These are phyloP conservation scores for Torymus aiolomorphi DNA, from an alignment of 2,888 invertebrate genomes.

Conservation along the genomic window DNA sequence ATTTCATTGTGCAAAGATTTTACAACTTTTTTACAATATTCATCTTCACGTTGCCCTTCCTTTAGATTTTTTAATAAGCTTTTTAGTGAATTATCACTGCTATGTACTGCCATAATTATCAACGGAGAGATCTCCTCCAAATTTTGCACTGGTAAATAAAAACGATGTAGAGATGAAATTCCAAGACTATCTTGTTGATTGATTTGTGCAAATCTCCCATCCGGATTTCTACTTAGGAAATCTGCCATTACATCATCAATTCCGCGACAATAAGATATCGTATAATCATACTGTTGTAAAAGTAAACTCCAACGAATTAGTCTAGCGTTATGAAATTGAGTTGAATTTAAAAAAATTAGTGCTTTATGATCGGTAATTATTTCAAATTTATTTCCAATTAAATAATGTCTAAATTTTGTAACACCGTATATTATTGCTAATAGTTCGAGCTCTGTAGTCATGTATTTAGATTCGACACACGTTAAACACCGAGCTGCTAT, in stretches of 20 bases:
- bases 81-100: too few relatives aligned
- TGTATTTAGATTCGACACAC: conserved; percentile 57
- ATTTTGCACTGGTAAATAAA: background rate
- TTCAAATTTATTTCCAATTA: background rate
- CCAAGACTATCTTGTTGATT: background rate
- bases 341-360: background rate
- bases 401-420: background rate
- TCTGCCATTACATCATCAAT: background rate
- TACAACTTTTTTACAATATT: background rate
- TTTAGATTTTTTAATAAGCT: too few relatives aligned
- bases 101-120: background rate
- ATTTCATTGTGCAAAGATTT: background rate
- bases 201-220: background rate
- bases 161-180: background rate
- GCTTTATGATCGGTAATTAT: background rate
- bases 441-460: conserved; percentile 25
- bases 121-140: background rate
- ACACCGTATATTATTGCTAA: background rate
- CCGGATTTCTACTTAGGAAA: conserved; percentile 1
- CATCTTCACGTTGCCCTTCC: background rate
- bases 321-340: background rate
- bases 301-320: too few relatives aligned
- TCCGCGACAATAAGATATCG: too few relatives aligned
- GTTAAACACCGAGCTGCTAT: conserved; percentile 60
- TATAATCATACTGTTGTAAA: too few relatives aligned